Percentiles rank a stretch among this genome's conserved stretches.
phyloP scores from a whole-genome alignment of 2,113 vertebrate genomes.

The Scolopax mira region DNA sequence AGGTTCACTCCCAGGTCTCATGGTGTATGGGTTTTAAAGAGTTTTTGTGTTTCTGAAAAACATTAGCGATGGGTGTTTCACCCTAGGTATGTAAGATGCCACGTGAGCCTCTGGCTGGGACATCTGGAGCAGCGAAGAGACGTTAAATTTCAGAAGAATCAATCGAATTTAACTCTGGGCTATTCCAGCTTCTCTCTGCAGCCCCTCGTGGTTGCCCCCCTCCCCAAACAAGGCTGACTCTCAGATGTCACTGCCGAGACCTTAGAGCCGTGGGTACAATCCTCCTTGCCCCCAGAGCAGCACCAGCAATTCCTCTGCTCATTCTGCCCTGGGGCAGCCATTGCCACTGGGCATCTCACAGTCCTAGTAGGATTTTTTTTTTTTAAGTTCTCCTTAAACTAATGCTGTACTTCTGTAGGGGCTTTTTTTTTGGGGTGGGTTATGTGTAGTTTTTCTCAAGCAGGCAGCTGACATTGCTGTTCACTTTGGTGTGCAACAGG shows the following conservation, averaged over 20 bases:
- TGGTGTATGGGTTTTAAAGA: not conserved
- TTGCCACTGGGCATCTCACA: not conserved
- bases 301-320: not conserved
- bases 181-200: not conserved
- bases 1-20: not conserved
- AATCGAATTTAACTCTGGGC: accelerated
- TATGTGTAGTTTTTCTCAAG: not conserved
- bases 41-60: not conserved
- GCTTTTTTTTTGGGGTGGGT: not conserved
- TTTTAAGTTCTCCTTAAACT: not conserved
- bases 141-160: not conserved
- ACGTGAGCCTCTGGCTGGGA: not conserved
- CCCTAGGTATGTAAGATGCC: not conserved
- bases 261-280: not conserved
- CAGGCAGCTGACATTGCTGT: not conserved
- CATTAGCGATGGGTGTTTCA: not conserved
- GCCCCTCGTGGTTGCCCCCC: not conserved
- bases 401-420: not conserved
- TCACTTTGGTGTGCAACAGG: not conserved
- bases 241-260: not conserved
- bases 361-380: not conserved
- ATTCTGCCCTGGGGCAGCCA: not conserved
- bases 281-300: not conserved
- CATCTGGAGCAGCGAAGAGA: not conserved
- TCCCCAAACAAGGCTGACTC: not conserved